A percentile compares a stretch with the other conserved stretches of the same genome.
Evolutionary conservation across 2,113 vertebrate genomes (phyloP).

Genomic region (Stigmatopora nigra): DNA sequence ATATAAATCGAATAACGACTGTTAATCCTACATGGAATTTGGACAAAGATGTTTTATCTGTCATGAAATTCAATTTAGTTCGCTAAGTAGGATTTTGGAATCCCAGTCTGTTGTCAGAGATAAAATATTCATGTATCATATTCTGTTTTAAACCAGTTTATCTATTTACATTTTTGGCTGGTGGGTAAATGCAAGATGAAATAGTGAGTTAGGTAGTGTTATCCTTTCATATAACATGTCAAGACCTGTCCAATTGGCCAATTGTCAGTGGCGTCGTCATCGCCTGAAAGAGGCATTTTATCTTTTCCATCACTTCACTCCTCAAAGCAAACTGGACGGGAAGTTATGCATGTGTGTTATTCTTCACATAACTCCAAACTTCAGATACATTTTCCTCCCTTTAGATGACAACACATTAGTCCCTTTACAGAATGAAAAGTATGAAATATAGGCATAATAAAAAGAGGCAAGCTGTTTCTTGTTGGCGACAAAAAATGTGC

Average conservation of each 20-base stretch:
- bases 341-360: background rate
- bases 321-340: constrained; percentile 31
- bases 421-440: background rate
- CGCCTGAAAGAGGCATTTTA: constrained; percentile 29
- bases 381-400: background rate
- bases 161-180: too few species aligned
- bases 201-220: constrained; percentile 3
- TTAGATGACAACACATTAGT: background rate
- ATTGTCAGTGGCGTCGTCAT: constrained; percentile 26
- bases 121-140: background rate
- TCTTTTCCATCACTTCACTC: constrained; percentile 39
- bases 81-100: background rate
- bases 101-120: background rate
- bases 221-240: constrained; percentile 16
- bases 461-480: background rate
- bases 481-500: background rate
- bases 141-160: background rate
- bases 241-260: constrained; percentile 21
- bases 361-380: background rate
- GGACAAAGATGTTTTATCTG: background rate
- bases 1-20: background rate
- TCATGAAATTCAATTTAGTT: background rate
- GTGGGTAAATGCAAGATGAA: background rate
- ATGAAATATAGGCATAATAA: background rate
- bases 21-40: background rate